Conservation (phyloP, 2,113 vertebrate species). For the Sceloporus undulatus region DNA sequence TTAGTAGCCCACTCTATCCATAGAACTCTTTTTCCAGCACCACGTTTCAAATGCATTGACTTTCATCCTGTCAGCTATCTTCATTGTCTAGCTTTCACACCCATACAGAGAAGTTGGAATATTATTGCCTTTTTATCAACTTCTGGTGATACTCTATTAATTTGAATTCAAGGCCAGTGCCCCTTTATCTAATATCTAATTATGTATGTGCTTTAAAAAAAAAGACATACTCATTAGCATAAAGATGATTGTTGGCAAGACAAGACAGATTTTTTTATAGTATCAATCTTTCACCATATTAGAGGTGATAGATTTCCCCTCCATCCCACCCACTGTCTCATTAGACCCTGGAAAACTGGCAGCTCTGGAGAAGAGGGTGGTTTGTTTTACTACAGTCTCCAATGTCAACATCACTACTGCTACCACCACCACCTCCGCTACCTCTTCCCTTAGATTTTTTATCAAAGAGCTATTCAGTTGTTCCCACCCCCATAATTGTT, state of each 20-base stretch:
- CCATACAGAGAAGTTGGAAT: too few relatives aligned
- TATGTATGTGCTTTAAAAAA: constrained; percentile 52
- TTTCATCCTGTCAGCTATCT: too few relatives aligned
- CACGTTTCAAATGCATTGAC: too few relatives aligned
- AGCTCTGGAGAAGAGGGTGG: constrained; percentile 23
- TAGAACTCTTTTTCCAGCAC: too few relatives aligned
- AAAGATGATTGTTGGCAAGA: constrained; percentile 60
- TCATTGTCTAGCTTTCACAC: too few relatives aligned
- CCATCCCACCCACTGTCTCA: not conserved
- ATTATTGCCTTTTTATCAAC: too few relatives aligned
- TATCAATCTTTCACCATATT: constrained; percentile 40
- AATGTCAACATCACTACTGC: not conserved
- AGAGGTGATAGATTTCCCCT: constrained; percentile 40
- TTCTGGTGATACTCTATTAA: constrained; percentile 39
- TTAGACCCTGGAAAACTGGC: constrained; percentile 29
- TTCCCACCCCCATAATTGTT: not conserved
- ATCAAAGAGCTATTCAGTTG: not conserved
- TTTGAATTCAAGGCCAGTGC: constrained; percentile 50
- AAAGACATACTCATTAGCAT: constrained; percentile 58
- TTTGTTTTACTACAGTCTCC: constrained; percentile 21
- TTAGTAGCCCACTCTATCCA: too few relatives aligned
- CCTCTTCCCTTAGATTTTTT: not conserved
- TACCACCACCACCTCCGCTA: not conserved
- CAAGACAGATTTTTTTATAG: constrained; percentile 41
- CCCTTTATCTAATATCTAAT: constrained; percentile 55